Base-by-base conservation (phyloP, 1,140 invertebrate genomes). In the Phortica variegata region DNA sequence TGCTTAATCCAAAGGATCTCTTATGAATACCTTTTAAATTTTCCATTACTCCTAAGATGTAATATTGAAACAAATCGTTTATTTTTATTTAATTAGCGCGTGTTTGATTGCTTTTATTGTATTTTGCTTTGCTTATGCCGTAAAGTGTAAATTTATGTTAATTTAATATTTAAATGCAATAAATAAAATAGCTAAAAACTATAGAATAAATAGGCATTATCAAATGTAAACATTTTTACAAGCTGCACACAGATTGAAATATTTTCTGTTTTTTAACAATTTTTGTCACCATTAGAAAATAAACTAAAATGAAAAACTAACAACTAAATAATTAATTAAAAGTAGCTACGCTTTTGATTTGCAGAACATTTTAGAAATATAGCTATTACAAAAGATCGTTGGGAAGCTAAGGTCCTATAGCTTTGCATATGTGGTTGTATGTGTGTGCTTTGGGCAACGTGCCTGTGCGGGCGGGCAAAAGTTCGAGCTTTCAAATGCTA, bases 131-230 rank as follows among this genome's bases (percentile, higher is more conserved):
- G 48, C 49, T 46, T 60, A 62, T 39, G 46, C 34, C 47, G 49
- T 59, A 47, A 9, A 52, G 26, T 54, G 49, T 63, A 68, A 49
- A 63, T 58, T 65, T 60, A 39, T 58, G n/a, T 33, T 58, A 55
- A 54, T 41, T 49, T 68, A 68, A 46, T 60, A 68, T 54, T 60
- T 65, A 63, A 62, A 63, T 68, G 63, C 63, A 68, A 68, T 68
- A 68, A 68, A 68, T 68, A 68, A 68, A 54, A 54, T 68, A 68
- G 68, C 63, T 68, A 68, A 54, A 68, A 68, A 38, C 18, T 38
- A 7, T 38, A 38, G 36, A 16, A 65, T 65, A 65, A 65, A 65
- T 65, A 65, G 61, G 56, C 58, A 58, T 49, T 68, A 58, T 68
- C 68, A 62, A 66, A 68, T 54, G 58, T 54, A 21, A 52, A 34